Evolutionary conservation across 1,140 invertebrate species (phyloP).

Genomic region (Phenacoccus solenopsis): DNA sequence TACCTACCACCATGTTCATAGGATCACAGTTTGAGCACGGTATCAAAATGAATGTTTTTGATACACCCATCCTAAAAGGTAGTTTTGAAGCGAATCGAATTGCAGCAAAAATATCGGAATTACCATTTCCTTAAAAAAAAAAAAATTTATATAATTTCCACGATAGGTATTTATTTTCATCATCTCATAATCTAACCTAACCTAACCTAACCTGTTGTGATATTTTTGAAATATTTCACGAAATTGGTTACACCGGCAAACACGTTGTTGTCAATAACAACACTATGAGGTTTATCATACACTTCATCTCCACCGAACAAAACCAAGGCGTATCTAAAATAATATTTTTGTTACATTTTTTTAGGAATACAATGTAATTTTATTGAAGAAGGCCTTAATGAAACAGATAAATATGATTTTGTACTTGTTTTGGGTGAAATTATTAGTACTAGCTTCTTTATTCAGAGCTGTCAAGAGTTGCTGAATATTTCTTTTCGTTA

Average conservation of each 20-base stretch:
- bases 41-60: constrained; percentile 68
- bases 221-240: constrained; percentile 42
- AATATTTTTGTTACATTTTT: no score
- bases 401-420: neutral
- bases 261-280: constrained; percentile 50
- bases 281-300: constrained; percentile 49
- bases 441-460: constrained; percentile 47
- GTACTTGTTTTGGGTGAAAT: constrained; percentile 52
- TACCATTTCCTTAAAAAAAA: constrained; percentile 38
- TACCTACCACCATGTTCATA: constrained; percentile 47
- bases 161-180: neutral
- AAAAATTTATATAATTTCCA: neutral
- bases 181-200: constrained; percentile 10
- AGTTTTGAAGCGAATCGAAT: constrained; percentile 58
- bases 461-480: constrained; percentile 48
- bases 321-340: constrained; percentile 56
- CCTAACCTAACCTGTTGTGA: constrained; percentile 41
- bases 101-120: constrained; percentile 57
- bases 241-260: constrained; percentile 40
- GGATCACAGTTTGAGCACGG: constrained; percentile 63
- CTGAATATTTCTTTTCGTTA: constrained; percentile 48
- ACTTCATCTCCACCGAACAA: constrained; percentile 64
- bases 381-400: no score
- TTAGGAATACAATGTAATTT: no score
- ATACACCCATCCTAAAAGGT: constrained; percentile 68